These are phyloP conservation scores for Philereme transversata DNA, from an alignment of 2,888 invertebrate species.

Conservation along the genomic window DNA sequence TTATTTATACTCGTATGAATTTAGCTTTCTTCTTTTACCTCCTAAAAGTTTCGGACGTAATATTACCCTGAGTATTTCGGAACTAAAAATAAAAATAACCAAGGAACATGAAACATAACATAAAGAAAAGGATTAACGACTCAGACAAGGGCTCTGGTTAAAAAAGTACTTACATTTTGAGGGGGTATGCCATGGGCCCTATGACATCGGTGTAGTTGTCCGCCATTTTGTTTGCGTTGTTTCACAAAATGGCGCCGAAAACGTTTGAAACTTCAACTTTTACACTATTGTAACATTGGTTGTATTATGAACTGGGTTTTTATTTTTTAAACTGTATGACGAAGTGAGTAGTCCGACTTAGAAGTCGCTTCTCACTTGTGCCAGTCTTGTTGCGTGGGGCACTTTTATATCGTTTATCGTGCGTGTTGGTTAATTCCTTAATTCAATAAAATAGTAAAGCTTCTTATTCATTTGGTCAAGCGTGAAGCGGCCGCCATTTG, in stretches of 20 bases:
- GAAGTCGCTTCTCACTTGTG: conserved; percentile 83
- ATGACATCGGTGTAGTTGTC: conserved; percentile 66
- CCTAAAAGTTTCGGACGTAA: too few relatives aligned
- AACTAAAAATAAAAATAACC: too few relatives aligned
- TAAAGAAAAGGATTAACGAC: too few relatives aligned
- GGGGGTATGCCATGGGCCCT: conserved; percentile 73
- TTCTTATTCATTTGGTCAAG: conserved; percentile 76
- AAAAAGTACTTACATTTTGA: conserved; percentile 69
- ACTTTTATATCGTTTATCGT: conserved; percentile 75
- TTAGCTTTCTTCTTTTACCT: too few relatives aligned
- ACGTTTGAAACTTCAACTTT: conserved; percentile 28
- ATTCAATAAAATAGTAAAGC: conserved; percentile 82
- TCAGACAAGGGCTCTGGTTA: neutral
- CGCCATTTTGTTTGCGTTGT: conserved; percentile 68
- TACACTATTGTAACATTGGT: conserved; percentile 54
- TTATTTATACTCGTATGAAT: too few relatives aligned
- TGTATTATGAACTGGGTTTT: conserved; percentile 10
- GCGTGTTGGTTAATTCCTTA: conserved; percentile 82
- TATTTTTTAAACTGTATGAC: conserved; percentile 52
- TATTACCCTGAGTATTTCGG: too few relatives aligned
- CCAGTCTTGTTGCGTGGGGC: conserved; percentile 33
- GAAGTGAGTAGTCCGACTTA: conserved; percentile 83
- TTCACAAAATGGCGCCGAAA: conserved; percentile 58
- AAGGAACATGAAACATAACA: too few relatives aligned
- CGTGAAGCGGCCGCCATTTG: conserved; percentile 61